A percentile compares a stretch with the other conserved stretches of the same genome.
These are phyloP conservation scores for Mionectes olivaceus DNA, from an alignment of 2,797 vertebrate species.

Conservation along the genomic window DNA sequence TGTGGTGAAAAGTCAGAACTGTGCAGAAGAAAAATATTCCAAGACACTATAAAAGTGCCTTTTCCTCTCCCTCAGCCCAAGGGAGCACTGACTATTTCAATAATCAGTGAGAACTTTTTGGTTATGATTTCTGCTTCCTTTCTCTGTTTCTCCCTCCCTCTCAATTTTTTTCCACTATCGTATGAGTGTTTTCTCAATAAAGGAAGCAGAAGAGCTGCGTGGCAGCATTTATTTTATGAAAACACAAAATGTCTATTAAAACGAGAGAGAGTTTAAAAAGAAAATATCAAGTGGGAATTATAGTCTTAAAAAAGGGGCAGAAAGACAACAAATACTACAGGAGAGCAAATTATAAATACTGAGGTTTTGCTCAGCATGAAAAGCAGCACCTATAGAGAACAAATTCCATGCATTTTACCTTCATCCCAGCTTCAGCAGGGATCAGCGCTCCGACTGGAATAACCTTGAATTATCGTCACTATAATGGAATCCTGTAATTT, in stretches of 20 bases:
- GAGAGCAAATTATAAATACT: background rate
- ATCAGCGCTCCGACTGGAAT: slow-evolving; percentile 43
- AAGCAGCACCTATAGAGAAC: background rate
- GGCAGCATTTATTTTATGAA: slow-evolving; percentile 53
- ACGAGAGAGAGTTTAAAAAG: background rate
- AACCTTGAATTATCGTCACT: slow-evolving; percentile 47
- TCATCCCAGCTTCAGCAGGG: slow-evolving; percentile 6
- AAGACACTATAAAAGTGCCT: slow-evolving; percentile 19
- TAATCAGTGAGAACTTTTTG: slow-evolving; percentile 46
- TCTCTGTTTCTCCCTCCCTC: slow-evolving; percentile 63
- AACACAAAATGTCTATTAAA: slow-evolving; percentile 11
- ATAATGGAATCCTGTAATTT: slow-evolving; percentile 68
- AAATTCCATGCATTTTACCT: slow-evolving; percentile 33
- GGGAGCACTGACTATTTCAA: slow-evolving; percentile 61
- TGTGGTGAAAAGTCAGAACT: slow-evolving; percentile 47
- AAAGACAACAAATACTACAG: background rate
- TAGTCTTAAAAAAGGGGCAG: background rate
- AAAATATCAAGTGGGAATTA: background rate
- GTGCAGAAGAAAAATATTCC: slow-evolving; percentile 45
- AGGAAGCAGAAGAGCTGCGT: background rate
- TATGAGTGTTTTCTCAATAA: slow-evolving; percentile 64
- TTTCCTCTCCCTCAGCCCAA: slow-evolving; percentile 38
- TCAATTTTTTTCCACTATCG: slow-evolving; percentile 35
- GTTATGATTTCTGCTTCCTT: slow-evolving; percentile 68
- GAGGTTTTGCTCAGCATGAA: background rate